phyloP scores from a whole-genome alignment of 2,888 invertebrate species.

The Andrena trimmerana region DNA sequence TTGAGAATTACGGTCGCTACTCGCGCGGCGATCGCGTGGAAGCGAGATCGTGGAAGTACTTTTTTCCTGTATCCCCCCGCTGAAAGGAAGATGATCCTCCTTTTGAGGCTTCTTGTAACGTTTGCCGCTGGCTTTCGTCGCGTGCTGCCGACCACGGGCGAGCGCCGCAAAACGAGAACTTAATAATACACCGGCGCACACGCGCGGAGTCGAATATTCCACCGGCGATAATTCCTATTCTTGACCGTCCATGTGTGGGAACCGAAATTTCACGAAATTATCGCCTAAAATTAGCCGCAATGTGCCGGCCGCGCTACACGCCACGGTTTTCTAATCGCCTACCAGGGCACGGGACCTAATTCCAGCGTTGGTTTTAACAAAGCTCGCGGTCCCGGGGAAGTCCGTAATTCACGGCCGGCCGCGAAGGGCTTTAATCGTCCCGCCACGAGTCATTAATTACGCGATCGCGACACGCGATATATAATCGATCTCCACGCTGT shows the following conservation, averaged over 20 bases:
- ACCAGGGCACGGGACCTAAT: background rate
- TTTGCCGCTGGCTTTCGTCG: background rate
- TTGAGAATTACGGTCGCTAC: constrained; percentile 34
- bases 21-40: background rate
- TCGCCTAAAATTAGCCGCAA: background rate
- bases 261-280: too few species aligned
- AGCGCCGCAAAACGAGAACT: background rate
- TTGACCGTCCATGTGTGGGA: too few species aligned
- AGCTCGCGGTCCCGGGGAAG: constrained; percentile 36
- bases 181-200: background rate
- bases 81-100: background rate
- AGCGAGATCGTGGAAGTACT: constrained; percentile 23
- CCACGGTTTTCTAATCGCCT: constrained; percentile 15
- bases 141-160: background rate
- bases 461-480: constrained; percentile 69
- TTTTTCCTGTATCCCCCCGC: constrained; percentile 3
- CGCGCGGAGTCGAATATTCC: too few species aligned
- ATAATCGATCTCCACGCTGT: constrained; percentile 70
- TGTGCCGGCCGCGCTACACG: background rate
- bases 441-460: constrained; percentile 72
- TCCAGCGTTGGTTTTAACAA: constrained; percentile 21
- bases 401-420: constrained; percentile 59
- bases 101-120: background rate
- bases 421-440: constrained; percentile 64
- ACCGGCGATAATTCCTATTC: too few species aligned